Conservation (phyloP, 2,797 vertebrate genomes). For the Fistularia tabacaria region DNA sequence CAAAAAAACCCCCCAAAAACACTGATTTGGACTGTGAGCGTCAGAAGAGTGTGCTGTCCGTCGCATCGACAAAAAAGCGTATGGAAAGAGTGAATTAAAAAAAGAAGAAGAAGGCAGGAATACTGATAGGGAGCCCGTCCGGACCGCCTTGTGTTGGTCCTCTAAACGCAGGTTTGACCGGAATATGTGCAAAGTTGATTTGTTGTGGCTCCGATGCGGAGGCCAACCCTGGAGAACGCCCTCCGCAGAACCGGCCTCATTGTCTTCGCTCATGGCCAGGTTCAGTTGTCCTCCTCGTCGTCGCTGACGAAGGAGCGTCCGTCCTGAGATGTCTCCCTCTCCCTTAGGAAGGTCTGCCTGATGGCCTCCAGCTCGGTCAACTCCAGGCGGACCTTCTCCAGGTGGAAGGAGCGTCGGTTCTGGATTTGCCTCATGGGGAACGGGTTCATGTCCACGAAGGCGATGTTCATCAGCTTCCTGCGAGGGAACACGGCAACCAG, state of each 20-base stretch:
- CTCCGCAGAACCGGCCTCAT: no score
- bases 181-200: conserved; percentile 1
- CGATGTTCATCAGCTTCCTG: conserved; percentile 90
- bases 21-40: conserved; percentile 44
- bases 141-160: conserved; percentile 25
- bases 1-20: conserved; percentile 31
- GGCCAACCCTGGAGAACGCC: conserved; percentile 18
- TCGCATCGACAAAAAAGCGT: conserved; percentile 15
- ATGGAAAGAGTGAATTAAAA: conserved; percentile 13
- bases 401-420: conserved; percentile 87
- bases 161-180: conserved; percentile 1
- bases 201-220: conserved; percentile 23
- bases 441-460: conserved; percentile 95
- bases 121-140: conserved; percentile 42
- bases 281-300: conserved; percentile 89
- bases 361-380: conserved; percentile 94
- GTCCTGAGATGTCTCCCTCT: conserved; percentile 83
- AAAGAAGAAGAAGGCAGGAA: conserved; percentile 49
- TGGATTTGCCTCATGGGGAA: conserved; percentile 94
- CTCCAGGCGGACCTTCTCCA: conserved; percentile 97
- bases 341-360: conserved; percentile 90
- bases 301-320: conserved; percentile 89
- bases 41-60: neutral
- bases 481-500: neutral
- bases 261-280: neutral